phyloP scores from a whole-genome alignment of 2,113 vertebrate species.

The Cebidichthys violaceus region DNA sequence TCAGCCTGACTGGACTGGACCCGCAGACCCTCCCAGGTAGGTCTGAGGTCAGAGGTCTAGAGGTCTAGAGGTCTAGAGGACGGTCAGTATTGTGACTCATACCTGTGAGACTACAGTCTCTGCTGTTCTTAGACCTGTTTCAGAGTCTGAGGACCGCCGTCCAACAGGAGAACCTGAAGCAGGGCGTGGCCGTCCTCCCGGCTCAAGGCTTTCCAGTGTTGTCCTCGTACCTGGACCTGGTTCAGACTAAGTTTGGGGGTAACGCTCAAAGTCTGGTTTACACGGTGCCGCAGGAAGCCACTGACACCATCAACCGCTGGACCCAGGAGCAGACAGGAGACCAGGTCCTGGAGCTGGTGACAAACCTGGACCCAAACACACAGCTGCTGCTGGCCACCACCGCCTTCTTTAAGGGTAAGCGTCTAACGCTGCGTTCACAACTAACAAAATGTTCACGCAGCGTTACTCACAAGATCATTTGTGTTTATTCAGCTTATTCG shows the following conservation, averaged over 20 bases:
- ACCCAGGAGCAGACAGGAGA: conserved; percentile 79
- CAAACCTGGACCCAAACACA: conserved; percentile 78
- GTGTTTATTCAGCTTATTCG: too few relatives aligned
- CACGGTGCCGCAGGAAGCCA: conserved; percentile 67
- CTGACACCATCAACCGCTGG: conserved; percentile 81
- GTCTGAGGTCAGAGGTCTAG: neutral
- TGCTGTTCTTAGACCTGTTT: conserved; percentile 76
- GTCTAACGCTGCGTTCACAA: too few relatives aligned
- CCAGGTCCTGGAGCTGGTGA: conserved; percentile 79
- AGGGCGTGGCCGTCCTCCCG: conserved; percentile 83
- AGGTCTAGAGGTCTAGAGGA: neutral
- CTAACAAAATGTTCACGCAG: too few relatives aligned
- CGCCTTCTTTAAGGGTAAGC: conserved; percentile 84
- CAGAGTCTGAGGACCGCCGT: conserved; percentile 76
- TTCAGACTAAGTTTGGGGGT: conserved; percentile 85
- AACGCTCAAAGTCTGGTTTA: conserved; percentile 80
- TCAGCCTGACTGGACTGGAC: conserved; percentile 75
- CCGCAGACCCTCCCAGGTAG: conserved; percentile 56
- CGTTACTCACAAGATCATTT: too few relatives aligned
- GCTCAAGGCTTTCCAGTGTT: conserved; percentile 74
- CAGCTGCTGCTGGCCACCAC: conserved; percentile 86
- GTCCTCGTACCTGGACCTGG: conserved; percentile 78
- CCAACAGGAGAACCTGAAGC: conserved; percentile 65
- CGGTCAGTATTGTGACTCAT: too few relatives aligned
- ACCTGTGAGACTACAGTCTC: neutral